Base-by-base conservation (phyloP, 2,113 vertebrate species). In the Hippotragus niger region DNA sequence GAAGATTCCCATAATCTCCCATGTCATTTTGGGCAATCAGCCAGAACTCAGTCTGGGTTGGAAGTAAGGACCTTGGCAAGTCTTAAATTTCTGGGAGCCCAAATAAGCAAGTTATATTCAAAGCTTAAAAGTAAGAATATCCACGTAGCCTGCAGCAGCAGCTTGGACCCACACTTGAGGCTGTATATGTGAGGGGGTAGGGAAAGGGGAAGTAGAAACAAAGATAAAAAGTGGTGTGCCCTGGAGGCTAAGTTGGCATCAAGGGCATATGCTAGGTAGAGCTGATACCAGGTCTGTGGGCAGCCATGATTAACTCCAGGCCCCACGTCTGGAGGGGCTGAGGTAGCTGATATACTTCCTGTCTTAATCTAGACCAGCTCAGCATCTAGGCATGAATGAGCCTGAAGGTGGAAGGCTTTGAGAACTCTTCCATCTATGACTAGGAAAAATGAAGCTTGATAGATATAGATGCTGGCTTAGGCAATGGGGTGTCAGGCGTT, bases 281-380 rank as follows among this genome's bases (percentile, higher is more conserved):
- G 71, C 67, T 91, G 96, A 96, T 82, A 74, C 29, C 76, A 90
- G 83, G 89, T 81, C 55, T 93, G 52, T 97, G 97, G 96, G 60
- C 40, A 92, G 97, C 86, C 15, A 87, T 36, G 96, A 98, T 97
- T 98, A 98, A 97, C 45, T 40, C 43, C 27, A 83, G 94, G 84
- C 92, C 25, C 58, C 85, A 52, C 31, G 55, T 97, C 95, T 97
- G 96, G 93, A 93, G 71, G 82, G 60, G 57, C 3, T 87, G 91
- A 91, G 60, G 15, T 64, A 58, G 45, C 86, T 94, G 96, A 98
- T 98, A 97, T 17, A 89, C 21, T 89, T 90, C 78, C 89, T 67
- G 40, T 67, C 80, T 80, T 97, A 95, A 95, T 94, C 91, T 83
- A 94, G 82, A 76, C 50, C 53, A 80, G 87, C 36, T 97, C 82